Evolutionary conservation across 2,888 invertebrate genomes (phyloP).

Genomic region (Noctuana brunneofusca): DNA sequence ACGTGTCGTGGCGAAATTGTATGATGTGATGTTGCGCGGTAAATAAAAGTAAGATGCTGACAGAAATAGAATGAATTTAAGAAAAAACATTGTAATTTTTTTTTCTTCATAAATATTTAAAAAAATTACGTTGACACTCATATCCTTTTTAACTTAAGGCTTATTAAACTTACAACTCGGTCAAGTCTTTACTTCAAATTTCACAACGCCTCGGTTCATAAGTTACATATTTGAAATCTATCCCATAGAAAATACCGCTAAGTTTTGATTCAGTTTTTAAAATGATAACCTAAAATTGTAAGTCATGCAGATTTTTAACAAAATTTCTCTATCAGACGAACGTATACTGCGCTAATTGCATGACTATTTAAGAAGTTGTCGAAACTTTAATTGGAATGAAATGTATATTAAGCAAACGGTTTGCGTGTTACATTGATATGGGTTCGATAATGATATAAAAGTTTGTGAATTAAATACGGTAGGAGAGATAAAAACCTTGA

Average conservation of each 20-base stretch:
- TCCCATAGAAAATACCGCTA: no score
- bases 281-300: background rate
- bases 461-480: background rate
- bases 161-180: no score
- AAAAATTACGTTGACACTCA: no score
- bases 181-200: no score
- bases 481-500: slow-evolving; percentile 1
- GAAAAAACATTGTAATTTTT: background rate
- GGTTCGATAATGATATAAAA: background rate
- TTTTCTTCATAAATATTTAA: background rate
- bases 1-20: background rate
- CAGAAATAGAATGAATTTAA: background rate
- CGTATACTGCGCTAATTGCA: slow-evolving; percentile 12
- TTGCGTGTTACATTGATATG: slow-evolving; percentile 6
- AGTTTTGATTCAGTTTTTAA: background rate
- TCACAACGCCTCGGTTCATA: no score
- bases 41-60: background rate
- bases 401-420: slow-evolving; percentile 11
- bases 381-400: slow-evolving; percentile 11
- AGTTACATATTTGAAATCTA: no score
- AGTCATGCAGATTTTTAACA: slow-evolving; percentile 9
- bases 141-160: no score
- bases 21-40: slow-evolving; percentile 6
- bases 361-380: slow-evolving; percentile 14
- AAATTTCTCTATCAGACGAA: slow-evolving; percentile 12